Conservation (phyloP, 2,113 vertebrate genomes). For the Heterochromis multidens region DNA sequence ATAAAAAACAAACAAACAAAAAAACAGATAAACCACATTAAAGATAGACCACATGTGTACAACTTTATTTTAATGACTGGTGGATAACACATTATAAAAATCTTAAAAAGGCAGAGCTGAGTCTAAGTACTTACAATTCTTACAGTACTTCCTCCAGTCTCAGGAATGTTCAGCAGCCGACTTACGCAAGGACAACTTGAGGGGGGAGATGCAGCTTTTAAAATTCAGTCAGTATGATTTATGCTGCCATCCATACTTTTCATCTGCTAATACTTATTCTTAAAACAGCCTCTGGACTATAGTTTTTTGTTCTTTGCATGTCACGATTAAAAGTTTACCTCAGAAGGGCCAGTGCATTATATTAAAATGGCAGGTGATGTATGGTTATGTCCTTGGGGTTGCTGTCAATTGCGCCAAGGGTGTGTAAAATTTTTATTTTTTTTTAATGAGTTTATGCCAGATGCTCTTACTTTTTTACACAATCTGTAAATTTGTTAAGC, state of each 20-base stretch:
- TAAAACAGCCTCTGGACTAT: conserved; percentile 54
- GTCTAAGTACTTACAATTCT: background rate
- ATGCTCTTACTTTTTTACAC: background rate
- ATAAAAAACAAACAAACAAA: background rate
- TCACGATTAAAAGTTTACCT: conserved; percentile 43
- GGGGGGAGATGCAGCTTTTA: conserved; percentile 37
- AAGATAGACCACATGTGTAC: background rate
- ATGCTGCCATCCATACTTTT: conserved; percentile 62
- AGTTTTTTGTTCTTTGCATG: conserved; percentile 52
- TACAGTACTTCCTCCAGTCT: background rate
- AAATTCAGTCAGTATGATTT: conserved; percentile 68
- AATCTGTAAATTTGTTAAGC: background rate
- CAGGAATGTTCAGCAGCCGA: background rate
- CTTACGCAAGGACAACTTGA: conserved; percentile 3
- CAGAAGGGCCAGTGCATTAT: background rate
- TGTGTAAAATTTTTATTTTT: background rate
- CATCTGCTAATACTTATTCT: conserved; percentile 63
- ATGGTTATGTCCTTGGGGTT: background rate
- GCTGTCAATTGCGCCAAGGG: background rate
- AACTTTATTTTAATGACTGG: background rate
- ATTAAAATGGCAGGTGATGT: conserved; percentile 5
- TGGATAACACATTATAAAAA: background rate
- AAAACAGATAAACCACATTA: background rate
- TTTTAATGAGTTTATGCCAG: background rate
- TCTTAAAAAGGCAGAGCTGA: background rate